phyloP scores from a whole-genome alignment of 2,113 vertebrate species.

The Lamprotornis superbus region DNA sequence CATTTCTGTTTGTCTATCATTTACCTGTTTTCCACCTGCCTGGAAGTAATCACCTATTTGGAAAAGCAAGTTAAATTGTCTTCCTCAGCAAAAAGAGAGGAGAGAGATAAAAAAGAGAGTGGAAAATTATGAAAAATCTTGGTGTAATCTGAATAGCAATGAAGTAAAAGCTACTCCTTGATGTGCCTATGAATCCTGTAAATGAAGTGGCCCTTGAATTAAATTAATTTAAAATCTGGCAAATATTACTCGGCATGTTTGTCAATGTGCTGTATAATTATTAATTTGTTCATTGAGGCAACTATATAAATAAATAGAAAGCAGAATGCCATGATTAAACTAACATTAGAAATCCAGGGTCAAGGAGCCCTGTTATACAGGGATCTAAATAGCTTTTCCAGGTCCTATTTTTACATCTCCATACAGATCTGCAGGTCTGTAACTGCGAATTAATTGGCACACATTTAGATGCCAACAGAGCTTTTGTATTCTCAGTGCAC shows the following conservation, averaged over 20 bases:
- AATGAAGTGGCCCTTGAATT: conserved; percentile 86
- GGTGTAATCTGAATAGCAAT: conserved; percentile 74
- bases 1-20: conserved; percentile 73
- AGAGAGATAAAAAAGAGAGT: conserved; percentile 60
- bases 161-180: conserved; percentile 75
- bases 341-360: conserved; percentile 80
- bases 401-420: conserved; percentile 78
- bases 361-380: conserved; percentile 71
- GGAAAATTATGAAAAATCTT: conserved; percentile 71
- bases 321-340: conserved; percentile 82
- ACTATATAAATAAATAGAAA: conserved; percentile 85
- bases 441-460: conserved; percentile 80
- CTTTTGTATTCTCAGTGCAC: conserved; percentile 82
- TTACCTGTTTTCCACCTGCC: conserved; percentile 70
- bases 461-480: conserved; percentile 82
- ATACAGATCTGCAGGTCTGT: conserved; percentile 69
- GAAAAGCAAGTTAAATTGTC: conserved; percentile 70
- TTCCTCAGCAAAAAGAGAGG: conserved; percentile 53
- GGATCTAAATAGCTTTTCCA: conserved; percentile 79
- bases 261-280: conserved; percentile 86
- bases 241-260: conserved; percentile 84
- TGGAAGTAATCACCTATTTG: conserved; percentile 72
- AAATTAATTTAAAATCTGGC: conserved; percentile 86
- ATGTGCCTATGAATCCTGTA: conserved; percentile 79
- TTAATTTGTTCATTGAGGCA: conserved; percentile 85